These are phyloP conservation scores for Ephialtes manifestator DNA, from an alignment of 2,888 invertebrate genomes.

Conservation along the genomic window DNA sequence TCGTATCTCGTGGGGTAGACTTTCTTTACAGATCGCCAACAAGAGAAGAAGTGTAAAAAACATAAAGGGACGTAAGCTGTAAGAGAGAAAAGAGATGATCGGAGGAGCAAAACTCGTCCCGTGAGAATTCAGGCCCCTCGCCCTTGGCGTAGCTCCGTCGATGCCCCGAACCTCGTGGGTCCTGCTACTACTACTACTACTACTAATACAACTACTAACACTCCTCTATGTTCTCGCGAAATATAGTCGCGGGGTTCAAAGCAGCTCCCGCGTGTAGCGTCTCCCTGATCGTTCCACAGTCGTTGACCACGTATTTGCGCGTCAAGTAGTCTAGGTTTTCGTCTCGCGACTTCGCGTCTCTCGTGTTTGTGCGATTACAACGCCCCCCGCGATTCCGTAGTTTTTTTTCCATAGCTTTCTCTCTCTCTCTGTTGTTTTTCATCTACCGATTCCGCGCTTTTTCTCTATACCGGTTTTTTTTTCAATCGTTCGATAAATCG, in stretches of 20 bases:
- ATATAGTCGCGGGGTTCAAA: slow-evolving; percentile 77
- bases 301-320: slow-evolving; percentile 80
- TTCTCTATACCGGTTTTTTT: slow-evolving; percentile 5
- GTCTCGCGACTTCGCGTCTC: slow-evolving; percentile 70
- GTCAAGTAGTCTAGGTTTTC: slow-evolving; percentile 71
- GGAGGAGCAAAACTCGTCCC: slow-evolving; percentile 79
- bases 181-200: no score
- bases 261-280: slow-evolving; percentile 73
- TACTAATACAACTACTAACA: slow-evolving; percentile 62
- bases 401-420: slow-evolving; percentile 13
- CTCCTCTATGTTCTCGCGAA: slow-evolving; percentile 77
- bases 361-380: slow-evolving; percentile 60
- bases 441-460: not conserved
- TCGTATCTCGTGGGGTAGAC: not conserved
- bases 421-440: not conserved
- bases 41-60: not conserved
- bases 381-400: slow-evolving; percentile 64
- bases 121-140: slow-evolving; percentile 76
- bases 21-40: slow-evolving; percentile 1
- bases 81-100: slow-evolving; percentile 53
- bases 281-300: slow-evolving; percentile 71
- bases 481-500: slow-evolving; percentile 16
- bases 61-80: not conserved
- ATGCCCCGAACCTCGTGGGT: slow-evolving; percentile 65
- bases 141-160: slow-evolving; percentile 35